Evolutionary conservation across 1,140 invertebrate species (phyloP), one percentile per base, ranked within the genome.

Genomic region (Tetranychus cinnabarinus): DNA sequence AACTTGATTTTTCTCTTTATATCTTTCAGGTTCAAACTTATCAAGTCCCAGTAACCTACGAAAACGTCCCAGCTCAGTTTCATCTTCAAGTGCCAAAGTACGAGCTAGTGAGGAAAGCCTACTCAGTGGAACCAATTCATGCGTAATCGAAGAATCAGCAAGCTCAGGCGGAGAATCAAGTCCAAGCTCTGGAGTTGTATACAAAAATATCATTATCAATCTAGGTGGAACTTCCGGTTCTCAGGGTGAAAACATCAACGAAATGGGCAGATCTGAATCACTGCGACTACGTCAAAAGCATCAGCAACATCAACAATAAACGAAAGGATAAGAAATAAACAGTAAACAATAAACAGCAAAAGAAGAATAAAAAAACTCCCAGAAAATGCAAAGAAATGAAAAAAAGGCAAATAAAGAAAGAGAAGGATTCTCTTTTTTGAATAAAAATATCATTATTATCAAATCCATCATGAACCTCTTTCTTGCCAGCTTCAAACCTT

Each of bases 161-260:
- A 66, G 65, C 12, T 65, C 60, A 46, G 65, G 67, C n/a, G 67
- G 66, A 31, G 66, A 68, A 45, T 64, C 64, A 3, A 65, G 62
- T 36, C 61, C 63, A n/a, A 61, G 62, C 4, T 65, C 65, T 42
- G 67, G 65, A 13, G 65, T 65, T 6, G 56, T 63, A 31, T 68
- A 68, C 47, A 68, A 68, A 47, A 68, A 67, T 48, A 68, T 68
- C 37, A 68, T 68, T 52, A 68, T 68, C 31, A 68, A 64, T 61
- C 54, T 68, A n/a, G 66, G 67, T 42, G 56, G 47, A 7, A 56
- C 34, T 36, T 56, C 55, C 13, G 12, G 15, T 23, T 15, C 35
- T 36, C 37, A 15, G 15, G 8, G 34, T 13, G 55, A 56, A 23
- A 52, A 23, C 23, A 23, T 23, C 23, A 23, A 23, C 23, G 23